Evolutionary conservation across 1,140 invertebrate species (phyloP), one percentile per base, ranked within the genome.

Genomic region (Drosophila truncata): DNA sequence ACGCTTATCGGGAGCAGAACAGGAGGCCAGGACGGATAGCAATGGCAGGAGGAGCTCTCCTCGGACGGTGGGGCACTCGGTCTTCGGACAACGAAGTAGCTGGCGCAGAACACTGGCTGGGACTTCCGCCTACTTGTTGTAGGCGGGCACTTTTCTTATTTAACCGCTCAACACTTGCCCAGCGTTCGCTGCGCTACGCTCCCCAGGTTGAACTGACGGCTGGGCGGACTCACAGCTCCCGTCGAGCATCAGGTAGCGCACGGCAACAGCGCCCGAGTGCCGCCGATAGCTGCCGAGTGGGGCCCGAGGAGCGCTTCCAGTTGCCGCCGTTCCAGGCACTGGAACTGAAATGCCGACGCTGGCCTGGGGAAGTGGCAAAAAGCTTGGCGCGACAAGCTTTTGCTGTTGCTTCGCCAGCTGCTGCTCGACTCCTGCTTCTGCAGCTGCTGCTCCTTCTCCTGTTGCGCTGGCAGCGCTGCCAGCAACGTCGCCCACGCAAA

Each of bases 171-270:
- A 92, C 91, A 75, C 73, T 69, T 66, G 39, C 57, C 54, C 65
- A 85, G 83, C 91, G 78, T 91, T 78, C 75, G 86, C 82, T 91
- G 75, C 69, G 77, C 85, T 88, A 64, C 79, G 84, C 91, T 92
- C 77, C 80, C 91, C 91, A 92, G 91, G 91, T 88, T 85, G 91
- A 92, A 92, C 91, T 92, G 79, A 92, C 74, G 16, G n/a, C 47
- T 57, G 41, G 59, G 23, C 23, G 52, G 33, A 46, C 16, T 50
- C 33, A 25, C 49, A 42, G 55, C 46, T 44, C 57, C 74, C 69
- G 76, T 86, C 52, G 70, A 76, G 50, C 71, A 69, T 62, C 60
- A 52, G 55, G 33, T 61, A 55, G 50, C 39, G 47, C 74, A 54
- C 71, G 55, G 57, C 46, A 59, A 41, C 42, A 41, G 20, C 29